These are phyloP conservation scores for Drosophila neotestacea DNA, from an alignment of 2,888 invertebrate species.

Conservation along the genomic window DNA sequence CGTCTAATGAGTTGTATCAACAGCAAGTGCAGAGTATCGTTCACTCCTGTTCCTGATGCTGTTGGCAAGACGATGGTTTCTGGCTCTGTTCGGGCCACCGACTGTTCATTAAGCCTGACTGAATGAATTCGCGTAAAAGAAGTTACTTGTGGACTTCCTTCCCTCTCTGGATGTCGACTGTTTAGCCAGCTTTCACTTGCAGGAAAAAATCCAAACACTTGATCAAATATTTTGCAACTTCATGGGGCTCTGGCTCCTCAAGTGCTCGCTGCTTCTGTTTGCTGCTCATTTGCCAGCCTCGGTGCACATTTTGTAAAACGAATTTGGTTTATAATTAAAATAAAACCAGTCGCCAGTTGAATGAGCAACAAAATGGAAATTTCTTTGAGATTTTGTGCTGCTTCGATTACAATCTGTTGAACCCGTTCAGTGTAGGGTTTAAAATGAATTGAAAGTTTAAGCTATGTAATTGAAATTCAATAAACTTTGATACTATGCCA, in stretches of 20 bases:
- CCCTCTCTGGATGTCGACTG: constrained; percentile 9
- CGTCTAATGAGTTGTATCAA: constrained; percentile 84
- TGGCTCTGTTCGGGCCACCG: constrained; percentile 46
- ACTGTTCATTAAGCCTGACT: constrained; percentile 83
- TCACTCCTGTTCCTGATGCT: background rate
- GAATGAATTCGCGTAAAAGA: constrained; percentile 83
- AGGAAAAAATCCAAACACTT: constrained; percentile 71
- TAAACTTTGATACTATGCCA: constrained; percentile 2
- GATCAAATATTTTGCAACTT: constrained; percentile 82
- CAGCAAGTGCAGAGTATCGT: constrained; percentile 58
- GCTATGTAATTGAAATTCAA: constrained; percentile 38
- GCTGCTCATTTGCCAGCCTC: constrained; percentile 68
- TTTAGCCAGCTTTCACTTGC: constrained; percentile 68
- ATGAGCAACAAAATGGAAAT: constrained; percentile 78
- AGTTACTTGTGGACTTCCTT: constrained; percentile 72
- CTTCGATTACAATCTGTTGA: constrained; percentile 69
- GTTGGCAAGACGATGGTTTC: constrained; percentile 38
- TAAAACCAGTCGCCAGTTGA: constrained; percentile 77
- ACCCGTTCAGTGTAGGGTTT: constrained; percentile 56
- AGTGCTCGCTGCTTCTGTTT: constrained; percentile 47
- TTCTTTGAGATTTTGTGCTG: constrained; percentile 45
- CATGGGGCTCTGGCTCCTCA: constrained; percentile 67
- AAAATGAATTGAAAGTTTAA: background rate
- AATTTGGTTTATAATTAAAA: constrained; percentile 80
- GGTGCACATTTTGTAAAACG: constrained; percentile 63